A percentile compares a stretch with the other conserved stretches of the same genome.
Conservation (phyloP, 2,888 invertebrate genomes). For the Tridacna crocea region DNA sequence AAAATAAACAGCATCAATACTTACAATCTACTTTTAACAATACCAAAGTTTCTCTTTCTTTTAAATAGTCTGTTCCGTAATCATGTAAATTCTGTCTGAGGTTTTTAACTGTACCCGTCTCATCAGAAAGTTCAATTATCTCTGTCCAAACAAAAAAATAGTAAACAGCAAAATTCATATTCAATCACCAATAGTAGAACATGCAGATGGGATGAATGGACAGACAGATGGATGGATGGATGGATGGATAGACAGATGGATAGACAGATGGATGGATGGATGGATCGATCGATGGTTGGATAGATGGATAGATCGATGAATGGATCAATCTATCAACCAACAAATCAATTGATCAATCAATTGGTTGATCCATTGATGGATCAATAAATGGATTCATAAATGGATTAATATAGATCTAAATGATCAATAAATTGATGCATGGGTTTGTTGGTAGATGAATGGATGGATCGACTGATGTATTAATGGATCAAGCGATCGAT, state of each 20-base stretch:
- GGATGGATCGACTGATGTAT: too few species aligned
- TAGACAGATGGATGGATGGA: neutral
- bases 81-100: slow-evolving; percentile 72
- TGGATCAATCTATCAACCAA: too few species aligned
- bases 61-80: slow-evolving; percentile 74
- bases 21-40: slow-evolving; percentile 75
- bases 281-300: neutral
- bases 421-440: too few species aligned
- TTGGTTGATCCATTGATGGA: too few species aligned
- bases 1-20: slow-evolving; percentile 25
- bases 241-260: neutral
- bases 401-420: neutral
- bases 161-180: neutral
- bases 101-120: slow-evolving; percentile 75
- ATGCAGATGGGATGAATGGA: neutral
- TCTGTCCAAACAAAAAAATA: slow-evolving; percentile 59
- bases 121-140: slow-evolving; percentile 77
- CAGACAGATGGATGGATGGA: neutral
- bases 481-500: too few species aligned
- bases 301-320: too few species aligned
- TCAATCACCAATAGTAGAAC: neutral
- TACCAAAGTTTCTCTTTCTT: slow-evolving; percentile 75
- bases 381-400: neutral
- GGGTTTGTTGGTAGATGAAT: too few species aligned
- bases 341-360: too few species aligned